Evolutionary conservation across 64 coral and sea anemone species (phyloP), one percentile per base, ranked within the genome.

Genomic region (Cladopsammia gracilis): DNA sequence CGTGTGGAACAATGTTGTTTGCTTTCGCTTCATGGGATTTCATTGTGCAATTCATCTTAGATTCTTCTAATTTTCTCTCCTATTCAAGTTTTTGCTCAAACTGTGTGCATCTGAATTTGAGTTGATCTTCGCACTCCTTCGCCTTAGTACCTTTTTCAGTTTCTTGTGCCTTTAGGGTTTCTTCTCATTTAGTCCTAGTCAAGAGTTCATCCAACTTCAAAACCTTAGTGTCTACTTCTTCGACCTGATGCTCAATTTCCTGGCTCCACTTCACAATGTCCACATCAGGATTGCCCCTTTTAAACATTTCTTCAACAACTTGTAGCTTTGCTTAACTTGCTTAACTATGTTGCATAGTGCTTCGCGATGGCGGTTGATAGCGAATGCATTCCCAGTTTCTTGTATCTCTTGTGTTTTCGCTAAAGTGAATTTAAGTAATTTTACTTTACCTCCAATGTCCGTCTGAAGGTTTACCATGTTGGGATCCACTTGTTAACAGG

Each of bases 401-500:
- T 6, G 60, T 11, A 50, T 50, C 15, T 20, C 45, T 50, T 75
- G 45, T 50, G 72, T 75, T 48, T 75, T 75, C 2, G 45, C 72
- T 45, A 75, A 49, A 49, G 72, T 50, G 49, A 75, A 75, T 75
- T 5, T 1, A 75, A 75, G 72, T 49, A 75, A 45, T 75, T 75
- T 75, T 13, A 15, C 45, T 75, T 75, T 75, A 50, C 72, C 72
- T 75, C 14, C 72, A 50, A 75, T 75, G 45, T 50, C 72, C 16
- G 72, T 11, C 16, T 75, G 42, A 14, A 75, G 45, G 19, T n/a
- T 48, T 45, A 49, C 44, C 72, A 75, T 75, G 48, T 75, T 45
- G 45, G 47, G 25, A 49, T 45, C 43, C 15, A 45, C 72, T 11
- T 6, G 12, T 62, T 3, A 75, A 44, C 1, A 14, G 44, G 42